These are phyloP conservation scores for Rhagoletis zephyria DNA, from an alignment of 1,140 invertebrate species.

Conservation along the genomic window DNA sequence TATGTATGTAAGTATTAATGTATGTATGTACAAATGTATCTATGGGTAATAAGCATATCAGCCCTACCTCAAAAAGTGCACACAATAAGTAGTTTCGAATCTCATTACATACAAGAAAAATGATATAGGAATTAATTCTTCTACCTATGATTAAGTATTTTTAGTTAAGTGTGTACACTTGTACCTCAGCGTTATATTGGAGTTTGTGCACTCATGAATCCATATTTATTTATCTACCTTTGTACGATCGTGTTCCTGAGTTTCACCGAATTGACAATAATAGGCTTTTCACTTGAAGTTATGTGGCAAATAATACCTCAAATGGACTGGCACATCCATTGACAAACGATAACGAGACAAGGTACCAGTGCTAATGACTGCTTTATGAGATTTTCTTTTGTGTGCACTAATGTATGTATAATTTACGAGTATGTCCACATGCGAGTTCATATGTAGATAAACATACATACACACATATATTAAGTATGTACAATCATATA, in stretches of 20 bases:
- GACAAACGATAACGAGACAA: neutral
- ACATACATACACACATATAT: neutral
- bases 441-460: neutral
- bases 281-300: neutral
- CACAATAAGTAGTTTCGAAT: no score
- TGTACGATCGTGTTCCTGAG: neutral
- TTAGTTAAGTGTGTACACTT: neutral
- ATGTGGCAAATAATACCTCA: neutral
- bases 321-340: neutral
- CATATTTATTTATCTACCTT: neutral
- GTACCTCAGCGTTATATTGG: neutral
- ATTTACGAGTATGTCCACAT: neutral
- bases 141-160: no score
- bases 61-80: no score
- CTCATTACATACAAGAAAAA: no score
- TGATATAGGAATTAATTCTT: no score
- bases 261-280: slow-evolving; percentile 18
- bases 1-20: no score
- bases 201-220: neutral
- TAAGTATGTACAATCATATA: neutral
- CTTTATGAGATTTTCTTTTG: neutral
- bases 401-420: neutral
- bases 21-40: no score
- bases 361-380: slow-evolving; percentile 6
- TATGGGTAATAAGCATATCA: no score